phyloP scores from a whole-genome alignment of 2,888 invertebrate genomes.

The Clistopyga incitator region DNA sequence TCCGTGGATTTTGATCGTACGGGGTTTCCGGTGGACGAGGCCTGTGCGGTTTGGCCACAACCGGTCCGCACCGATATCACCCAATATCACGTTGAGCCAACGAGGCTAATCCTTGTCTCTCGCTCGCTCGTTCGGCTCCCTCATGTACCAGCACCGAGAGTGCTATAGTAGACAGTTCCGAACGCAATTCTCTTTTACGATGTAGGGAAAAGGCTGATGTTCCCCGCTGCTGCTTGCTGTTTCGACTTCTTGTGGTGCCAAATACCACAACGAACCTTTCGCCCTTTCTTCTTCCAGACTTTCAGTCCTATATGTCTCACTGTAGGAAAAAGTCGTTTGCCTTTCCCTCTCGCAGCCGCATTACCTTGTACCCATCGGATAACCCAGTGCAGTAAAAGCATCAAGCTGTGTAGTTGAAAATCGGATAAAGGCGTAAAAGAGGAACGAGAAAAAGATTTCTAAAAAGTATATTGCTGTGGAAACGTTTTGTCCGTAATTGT shows the following conservation, averaged over 20 bases:
- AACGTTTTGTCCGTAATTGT: background rate
- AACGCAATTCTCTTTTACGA: constrained; percentile 66
- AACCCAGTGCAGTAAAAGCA: background rate
- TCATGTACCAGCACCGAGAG: constrained; percentile 31
- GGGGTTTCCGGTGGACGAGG: constrained; percentile 14
- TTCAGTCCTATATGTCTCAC: background rate
- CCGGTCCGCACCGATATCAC: constrained; percentile 65
- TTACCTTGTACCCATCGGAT: constrained; percentile 8
- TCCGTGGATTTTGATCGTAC: constrained; percentile 25
- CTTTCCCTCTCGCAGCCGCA: background rate
- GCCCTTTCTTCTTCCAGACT: constrained; percentile 3
- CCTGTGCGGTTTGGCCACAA: constrained; percentile 52
- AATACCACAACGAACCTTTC: constrained; percentile 39
- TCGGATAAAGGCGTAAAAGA: background rate
- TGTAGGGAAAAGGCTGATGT: constrained; percentile 45
- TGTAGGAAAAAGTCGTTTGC: constrained; percentile 7
- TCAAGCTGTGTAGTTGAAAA: background rate
- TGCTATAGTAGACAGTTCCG: constrained; percentile 55
- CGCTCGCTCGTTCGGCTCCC: constrained; percentile 18
- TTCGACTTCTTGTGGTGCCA: constrained; percentile 30
- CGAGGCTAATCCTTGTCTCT: constrained; percentile 69
- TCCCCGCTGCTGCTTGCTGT: background rate
- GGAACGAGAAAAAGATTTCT: background rate
- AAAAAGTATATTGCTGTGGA: background rate
- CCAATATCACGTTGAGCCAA: constrained; percentile 70